Evolutionary conservation across 2,888 invertebrate species (phyloP).

Genomic region (Oscheius sp.): DNA sequence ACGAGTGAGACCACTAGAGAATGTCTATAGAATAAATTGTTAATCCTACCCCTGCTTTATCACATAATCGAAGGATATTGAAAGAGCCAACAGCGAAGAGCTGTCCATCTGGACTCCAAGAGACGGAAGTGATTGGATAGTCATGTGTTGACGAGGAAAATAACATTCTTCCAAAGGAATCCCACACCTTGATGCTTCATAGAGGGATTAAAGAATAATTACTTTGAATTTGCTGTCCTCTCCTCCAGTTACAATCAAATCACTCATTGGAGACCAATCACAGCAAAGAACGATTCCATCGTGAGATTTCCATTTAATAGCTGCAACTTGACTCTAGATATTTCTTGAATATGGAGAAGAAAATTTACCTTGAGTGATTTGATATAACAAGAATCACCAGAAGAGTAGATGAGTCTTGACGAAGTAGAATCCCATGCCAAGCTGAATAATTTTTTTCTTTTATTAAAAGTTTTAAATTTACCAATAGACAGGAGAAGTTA

Average conservation of each 20-base stretch:
- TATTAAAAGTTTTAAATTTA: neutral
- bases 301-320: conserved; percentile 87
- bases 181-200: conserved; percentile 80
- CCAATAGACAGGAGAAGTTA: conserved; percentile 72
- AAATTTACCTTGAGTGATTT: conserved; percentile 77
- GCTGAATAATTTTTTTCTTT: conserved; percentile 15
- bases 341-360: too few species aligned
- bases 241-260: conserved; percentile 77
- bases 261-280: conserved; percentile 76
- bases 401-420: conserved; percentile 74
- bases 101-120: conserved; percentile 90
- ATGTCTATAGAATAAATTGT: neutral
- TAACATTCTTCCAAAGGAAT: conserved; percentile 85
- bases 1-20: conserved; percentile 88
- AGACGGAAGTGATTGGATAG: conserved; percentile 87
- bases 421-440: conserved; percentile 62
- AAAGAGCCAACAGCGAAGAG: conserved; percentile 91
- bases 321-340: conserved; percentile 53
- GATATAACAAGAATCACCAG: conserved; percentile 75
- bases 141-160: conserved; percentile 86
- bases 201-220: conserved; percentile 61
- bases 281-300: conserved; percentile 85
- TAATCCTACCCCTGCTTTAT: conserved; percentile 84
- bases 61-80: conserved; percentile 89
- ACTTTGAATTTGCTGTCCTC: conserved; percentile 85